Base-by-base conservation (phyloP, 2,113 vertebrate genomes). In the Brachyhypopomus occidentalis region DNA sequence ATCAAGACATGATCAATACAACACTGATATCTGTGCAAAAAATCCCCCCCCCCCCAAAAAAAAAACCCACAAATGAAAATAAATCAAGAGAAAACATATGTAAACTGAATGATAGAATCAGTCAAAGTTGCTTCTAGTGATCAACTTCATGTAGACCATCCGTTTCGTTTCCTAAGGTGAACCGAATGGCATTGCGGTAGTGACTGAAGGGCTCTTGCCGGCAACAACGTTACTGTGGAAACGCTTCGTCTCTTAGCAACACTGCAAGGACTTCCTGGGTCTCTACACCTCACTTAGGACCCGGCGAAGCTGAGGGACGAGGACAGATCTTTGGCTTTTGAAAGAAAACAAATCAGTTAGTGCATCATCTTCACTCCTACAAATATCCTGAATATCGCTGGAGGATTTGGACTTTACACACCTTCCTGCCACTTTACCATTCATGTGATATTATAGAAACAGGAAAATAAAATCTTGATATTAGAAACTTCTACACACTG, bases 231-330 rank as follows among this genome's bases (percentile, higher is more conserved):
- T 87, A 92, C 75, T 91, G 89, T 81, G 91, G 91, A 86, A 93
- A 92, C 34, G 89, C 75, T 87, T 93, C 90, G 2, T 92, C 93
- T 91, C 92, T 92, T 86, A 91, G 91, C 86, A 92, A 82, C 93
- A 92, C 88, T 30, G 86, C 90, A 89, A 0, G 87, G 91, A 81
- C 90, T 92, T 93, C 92, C 89, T 92, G 91, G 88, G 92, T 92
- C 77, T 91, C 91, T 86, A 91, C 84, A 11, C 89, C 89, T 63
- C 88, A 90, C 78, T 92, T 86, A 25, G 89, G 91, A 58, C 88
- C 92, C 90, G 92, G 92, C 91, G 92, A 90, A 86, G 88, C 93
- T 93, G 56, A 67, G 79, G 76, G 79, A 73, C 69, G 84, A 81
- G 34, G 84, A 22, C 25, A 79, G 20, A 60, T 30, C 25, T 75